A percentile compares a stretch with the other conserved stretches of the same genome.
Evolutionary conservation across 2,113 vertebrate species (phyloP).

Genomic region (Aptenodytes patagonicus): DNA sequence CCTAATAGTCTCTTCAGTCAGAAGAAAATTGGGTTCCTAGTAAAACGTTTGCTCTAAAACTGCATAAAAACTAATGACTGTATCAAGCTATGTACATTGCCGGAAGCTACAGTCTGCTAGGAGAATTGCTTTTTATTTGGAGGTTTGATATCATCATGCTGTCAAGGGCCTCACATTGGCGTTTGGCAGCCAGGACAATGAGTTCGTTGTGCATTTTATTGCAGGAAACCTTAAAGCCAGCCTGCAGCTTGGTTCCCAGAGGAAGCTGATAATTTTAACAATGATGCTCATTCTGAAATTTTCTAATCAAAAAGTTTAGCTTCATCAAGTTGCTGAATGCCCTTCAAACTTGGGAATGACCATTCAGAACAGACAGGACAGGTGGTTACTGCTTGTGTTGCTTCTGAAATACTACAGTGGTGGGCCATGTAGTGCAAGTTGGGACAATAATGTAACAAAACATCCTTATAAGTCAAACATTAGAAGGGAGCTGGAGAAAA

Average conservation of each 20-base stretch:
- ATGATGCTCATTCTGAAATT: conserved; percentile 21
- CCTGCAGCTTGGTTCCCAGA: not conserved
- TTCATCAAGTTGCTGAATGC: not conserved
- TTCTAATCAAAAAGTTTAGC: conserved; percentile 30
- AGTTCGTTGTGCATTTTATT: conserved; percentile 34
- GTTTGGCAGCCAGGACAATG: conserved; percentile 39
- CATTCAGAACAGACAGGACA: not conserved
- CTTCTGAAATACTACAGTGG: not conserved
- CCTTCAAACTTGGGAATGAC: conserved; percentile 13
- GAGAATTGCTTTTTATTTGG: conserved; percentile 71
- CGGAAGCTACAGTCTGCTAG: conserved; percentile 52
- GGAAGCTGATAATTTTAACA: conserved; percentile 38
- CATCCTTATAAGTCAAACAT: not conserved
- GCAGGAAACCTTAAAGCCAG: conserved; percentile 18
- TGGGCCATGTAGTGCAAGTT: rapidly evolving
- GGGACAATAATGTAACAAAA: not conserved
- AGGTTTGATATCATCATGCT: conserved; percentile 53
- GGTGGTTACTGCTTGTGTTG: not conserved
- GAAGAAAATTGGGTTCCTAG: conserved; percentile 73
- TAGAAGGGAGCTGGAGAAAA: not conserved
- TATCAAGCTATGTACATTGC: conserved; percentile 65
- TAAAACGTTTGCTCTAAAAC: conserved; percentile 74
- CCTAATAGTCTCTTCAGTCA: conserved; percentile 67
- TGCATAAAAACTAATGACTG: conserved; percentile 74
- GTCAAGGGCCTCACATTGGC: conserved; percentile 26